Evolutionary conservation across 35 echinoderm and acorn worm species (phyloP).

Genomic region (Apostichopus japonicus): DNA sequence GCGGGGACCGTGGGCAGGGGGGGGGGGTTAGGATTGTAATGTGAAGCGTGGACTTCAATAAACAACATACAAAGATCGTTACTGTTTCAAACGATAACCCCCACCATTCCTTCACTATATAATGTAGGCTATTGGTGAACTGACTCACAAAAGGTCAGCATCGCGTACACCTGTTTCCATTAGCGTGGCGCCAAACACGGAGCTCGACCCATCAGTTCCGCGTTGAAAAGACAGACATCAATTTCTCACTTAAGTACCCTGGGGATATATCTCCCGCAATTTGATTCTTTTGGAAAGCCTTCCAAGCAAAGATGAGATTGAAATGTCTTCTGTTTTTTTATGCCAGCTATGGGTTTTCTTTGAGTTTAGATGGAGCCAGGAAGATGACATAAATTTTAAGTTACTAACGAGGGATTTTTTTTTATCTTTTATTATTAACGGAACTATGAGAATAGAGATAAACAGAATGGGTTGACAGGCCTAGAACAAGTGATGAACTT

Average conservation of each 20-base stretch:
- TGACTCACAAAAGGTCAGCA: conserved; percentile 34
- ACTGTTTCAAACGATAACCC: too few species aligned
- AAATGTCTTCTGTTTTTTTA: neutral
- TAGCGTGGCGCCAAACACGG: conserved; percentile 43
- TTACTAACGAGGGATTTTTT: too few species aligned
- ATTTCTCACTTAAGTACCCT: conserved; percentile 46
- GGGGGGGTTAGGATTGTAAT: too few species aligned
- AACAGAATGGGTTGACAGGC: too few species aligned
- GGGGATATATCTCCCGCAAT: conserved; percentile 20
- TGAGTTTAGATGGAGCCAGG: conserved; percentile 3
- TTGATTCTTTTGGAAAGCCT: neutral
- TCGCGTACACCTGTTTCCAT: conserved; percentile 33
- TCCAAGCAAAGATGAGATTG: neutral
- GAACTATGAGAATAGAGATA: too few species aligned
- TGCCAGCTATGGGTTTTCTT: neutral
- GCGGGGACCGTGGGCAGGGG: too few species aligned
- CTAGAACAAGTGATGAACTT: too few species aligned
- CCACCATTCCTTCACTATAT: neutral
- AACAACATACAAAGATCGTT: too few species aligned
- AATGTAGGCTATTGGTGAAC: neutral
- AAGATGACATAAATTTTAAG: conserved; percentile 18
- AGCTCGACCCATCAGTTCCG: conserved; percentile 17
- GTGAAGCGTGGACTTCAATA: too few species aligned
- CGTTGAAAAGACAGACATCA: conserved; percentile 26
- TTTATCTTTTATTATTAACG: too few species aligned